phyloP scores from a whole-genome alignment of 2,797 vertebrate species.

The Catostomus latipinnis region DNA sequence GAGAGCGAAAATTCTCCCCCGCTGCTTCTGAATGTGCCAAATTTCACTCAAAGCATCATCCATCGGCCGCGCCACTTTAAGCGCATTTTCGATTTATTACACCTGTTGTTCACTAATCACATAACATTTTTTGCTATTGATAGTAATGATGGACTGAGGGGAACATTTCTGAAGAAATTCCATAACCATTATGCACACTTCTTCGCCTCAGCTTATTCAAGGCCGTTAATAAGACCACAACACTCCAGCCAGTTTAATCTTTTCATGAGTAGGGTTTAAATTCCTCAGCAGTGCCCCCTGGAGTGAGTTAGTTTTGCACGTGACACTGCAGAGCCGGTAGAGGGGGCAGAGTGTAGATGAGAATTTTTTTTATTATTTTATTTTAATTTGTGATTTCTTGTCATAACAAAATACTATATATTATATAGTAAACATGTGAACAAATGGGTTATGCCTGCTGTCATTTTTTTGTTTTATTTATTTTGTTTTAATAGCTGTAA shows the following conservation, averaged over 20 bases:
- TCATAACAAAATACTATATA: no score
- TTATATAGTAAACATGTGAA: no score
- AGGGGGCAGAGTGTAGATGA: no score
- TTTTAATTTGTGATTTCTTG: no score
- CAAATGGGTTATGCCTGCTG: no score
- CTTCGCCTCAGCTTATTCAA: conserved; percentile 30
- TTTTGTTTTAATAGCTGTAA: no score
- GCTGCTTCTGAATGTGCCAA: conserved; percentile 65
- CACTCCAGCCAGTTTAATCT: conserved; percentile 28
- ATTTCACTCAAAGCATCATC: conserved; percentile 65
- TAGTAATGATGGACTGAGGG: conserved; percentile 12
- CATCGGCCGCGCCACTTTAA: conserved; percentile 17
- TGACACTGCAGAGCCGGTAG: no score
- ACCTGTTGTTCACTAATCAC: conserved; percentile 24
- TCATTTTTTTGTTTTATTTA: no score
- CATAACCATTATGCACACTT: conserved; percentile 28
- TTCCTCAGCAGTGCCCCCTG: no score
- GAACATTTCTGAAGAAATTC: neutral
- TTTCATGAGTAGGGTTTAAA: no score
- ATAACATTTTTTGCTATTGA: conserved; percentile 37
- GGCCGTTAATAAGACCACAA: conserved; percentile 38
- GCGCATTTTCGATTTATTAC: conserved; percentile 18
- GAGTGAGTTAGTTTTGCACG: no score
- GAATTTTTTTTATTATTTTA: no score
- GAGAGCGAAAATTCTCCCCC: conserved; percentile 61